Evolutionary conservation across 1,140 invertebrate genomes (phyloP).

Genomic region (Anthonomus grandis): DNA sequence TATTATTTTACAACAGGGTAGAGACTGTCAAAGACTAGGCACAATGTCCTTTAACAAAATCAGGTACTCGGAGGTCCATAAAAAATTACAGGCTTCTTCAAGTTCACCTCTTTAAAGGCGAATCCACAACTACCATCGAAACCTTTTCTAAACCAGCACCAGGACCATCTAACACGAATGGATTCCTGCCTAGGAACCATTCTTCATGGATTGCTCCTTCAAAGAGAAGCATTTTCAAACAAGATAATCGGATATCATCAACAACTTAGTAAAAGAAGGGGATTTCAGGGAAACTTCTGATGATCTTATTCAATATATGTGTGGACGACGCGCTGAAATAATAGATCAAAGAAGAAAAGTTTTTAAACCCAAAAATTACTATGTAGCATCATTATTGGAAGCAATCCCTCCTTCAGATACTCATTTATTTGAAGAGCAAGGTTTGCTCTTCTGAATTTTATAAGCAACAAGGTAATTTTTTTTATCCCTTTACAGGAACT

Average conservation of each 20-base stretch:
- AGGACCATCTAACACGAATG: not conserved
- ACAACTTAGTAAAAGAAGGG: not conserved
- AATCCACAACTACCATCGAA: too few relatives aligned
- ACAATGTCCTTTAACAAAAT: not conserved
- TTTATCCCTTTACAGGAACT: not conserved
- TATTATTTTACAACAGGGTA: not conserved
- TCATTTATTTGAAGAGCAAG: not conserved
- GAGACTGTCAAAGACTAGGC: not conserved
- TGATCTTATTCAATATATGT: too few relatives aligned
- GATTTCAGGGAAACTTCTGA: not conserved
- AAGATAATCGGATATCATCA: not conserved
- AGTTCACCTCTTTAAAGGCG: not conserved
- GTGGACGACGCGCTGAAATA: not conserved
- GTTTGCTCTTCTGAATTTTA: not conserved
- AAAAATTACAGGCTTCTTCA: not conserved
- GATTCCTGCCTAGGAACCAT: conserved; percentile 3
- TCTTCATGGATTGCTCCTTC: conserved; percentile 6
- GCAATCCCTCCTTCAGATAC: not conserved
- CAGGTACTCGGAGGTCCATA: not conserved
- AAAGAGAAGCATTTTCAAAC: conserved; percentile 8
- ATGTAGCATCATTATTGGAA: not conserved
- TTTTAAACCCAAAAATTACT: not conserved
- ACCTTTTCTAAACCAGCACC: not conserved
- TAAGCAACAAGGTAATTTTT: not conserved
- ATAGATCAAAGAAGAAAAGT: not conserved